phyloP scores from a whole-genome alignment of 2,797 vertebrate species.

The Scolopax bukidnonensis region DNA sequence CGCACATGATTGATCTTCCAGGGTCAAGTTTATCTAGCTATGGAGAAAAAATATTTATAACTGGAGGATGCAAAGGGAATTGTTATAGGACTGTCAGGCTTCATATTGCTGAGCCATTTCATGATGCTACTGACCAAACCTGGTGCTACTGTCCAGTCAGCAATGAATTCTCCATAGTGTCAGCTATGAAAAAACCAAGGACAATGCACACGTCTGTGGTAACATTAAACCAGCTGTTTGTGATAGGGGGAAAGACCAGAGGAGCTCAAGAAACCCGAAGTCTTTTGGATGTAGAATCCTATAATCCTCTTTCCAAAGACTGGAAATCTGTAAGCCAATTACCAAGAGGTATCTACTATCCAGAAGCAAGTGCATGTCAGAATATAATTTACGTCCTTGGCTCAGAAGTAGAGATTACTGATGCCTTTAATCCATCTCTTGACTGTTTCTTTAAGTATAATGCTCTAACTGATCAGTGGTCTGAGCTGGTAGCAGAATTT shows the following conservation, averaged over 20 bases:
- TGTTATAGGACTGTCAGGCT: constrained; percentile 89
- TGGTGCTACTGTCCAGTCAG: constrained; percentile 94
- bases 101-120: constrained; percentile 88
- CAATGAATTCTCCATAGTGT: constrained; percentile 82
- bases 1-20: constrained; percentile 85
- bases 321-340: constrained; percentile 90
- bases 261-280: constrained; percentile 83
- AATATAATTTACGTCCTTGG: constrained; percentile 92
- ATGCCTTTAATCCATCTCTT: constrained; percentile 94
- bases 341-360: constrained; percentile 92
- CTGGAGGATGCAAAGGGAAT: constrained; percentile 90
- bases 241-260: constrained; percentile 90
- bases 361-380: constrained; percentile 91
- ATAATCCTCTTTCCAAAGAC: constrained; percentile 85
- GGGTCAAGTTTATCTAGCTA: constrained; percentile 91
- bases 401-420: constrained; percentile 92
- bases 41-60: constrained; percentile 94
- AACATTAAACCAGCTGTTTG: constrained; percentile 87
- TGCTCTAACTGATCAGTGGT: constrained; percentile 90
- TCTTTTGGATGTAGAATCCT: constrained; percentile 92
- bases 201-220: constrained; percentile 93
- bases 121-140: constrained; percentile 91
- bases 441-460: constrained; percentile 96
- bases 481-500: constrained; percentile 93
- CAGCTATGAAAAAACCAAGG: constrained; percentile 89